Evolutionary conservation across 2,113 vertebrate species (phyloP).

Genomic region (Elaphurus davidianus): DNA sequence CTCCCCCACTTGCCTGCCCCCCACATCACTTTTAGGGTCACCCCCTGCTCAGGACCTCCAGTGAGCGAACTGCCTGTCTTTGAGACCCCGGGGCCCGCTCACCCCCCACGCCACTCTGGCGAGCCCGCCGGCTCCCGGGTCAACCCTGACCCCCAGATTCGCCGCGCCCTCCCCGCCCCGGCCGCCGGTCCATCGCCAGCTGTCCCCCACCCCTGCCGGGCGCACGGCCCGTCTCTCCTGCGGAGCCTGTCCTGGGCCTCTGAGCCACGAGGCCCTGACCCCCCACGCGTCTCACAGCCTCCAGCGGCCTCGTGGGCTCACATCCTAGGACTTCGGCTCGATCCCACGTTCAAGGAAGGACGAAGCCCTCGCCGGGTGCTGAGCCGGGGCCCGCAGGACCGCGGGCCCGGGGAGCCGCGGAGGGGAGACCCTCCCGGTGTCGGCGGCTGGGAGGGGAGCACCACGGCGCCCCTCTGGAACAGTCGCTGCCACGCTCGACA

Average conservation of each 20-base stretch:
- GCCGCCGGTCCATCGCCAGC: background rate
- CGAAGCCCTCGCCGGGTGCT: background rate
- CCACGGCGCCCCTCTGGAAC: fast-evolving
- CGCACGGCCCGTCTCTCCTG: background rate
- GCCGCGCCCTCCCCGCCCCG: fast-evolving
- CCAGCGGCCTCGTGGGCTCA: background rate
- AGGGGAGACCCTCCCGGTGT: background rate
- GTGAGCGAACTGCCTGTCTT: too few relatives aligned
- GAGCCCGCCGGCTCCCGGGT: background rate
- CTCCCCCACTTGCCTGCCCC: background rate
- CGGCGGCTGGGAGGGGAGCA: background rate
- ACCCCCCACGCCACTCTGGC: background rate
- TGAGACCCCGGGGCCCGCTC: background rate
- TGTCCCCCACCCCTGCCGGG: too few relatives aligned
- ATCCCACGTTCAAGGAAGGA: background rate
- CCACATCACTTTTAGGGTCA: background rate
- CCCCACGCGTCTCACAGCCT: background rate
- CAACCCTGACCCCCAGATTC: background rate
- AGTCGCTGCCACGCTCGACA: fast-evolving
- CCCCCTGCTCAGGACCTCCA: background rate
- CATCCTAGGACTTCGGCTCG: background rate
- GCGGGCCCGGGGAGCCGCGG: background rate
- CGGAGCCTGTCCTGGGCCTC: background rate
- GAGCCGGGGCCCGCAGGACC: background rate
- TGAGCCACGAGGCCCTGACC: background rate